Conservation (phyloP, 2,888 invertebrate species). For the Cylloceria caligata region DNA sequence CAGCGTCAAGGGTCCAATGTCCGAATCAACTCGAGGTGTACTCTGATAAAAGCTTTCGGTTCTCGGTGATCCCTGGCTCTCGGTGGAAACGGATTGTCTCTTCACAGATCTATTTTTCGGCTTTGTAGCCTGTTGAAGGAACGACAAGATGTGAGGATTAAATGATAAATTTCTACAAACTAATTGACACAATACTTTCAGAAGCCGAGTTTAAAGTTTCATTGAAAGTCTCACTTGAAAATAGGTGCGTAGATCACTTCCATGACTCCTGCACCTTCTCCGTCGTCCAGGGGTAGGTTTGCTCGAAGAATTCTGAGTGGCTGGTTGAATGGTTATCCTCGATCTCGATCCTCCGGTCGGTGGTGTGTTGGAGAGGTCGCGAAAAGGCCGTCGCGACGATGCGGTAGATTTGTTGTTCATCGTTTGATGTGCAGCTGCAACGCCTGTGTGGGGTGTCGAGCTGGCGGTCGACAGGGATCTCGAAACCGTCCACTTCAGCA, state of each 20-base stretch:
- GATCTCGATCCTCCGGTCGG: slow-evolving; percentile 75
- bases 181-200: background rate
- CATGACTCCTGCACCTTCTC: slow-evolving; percentile 81
- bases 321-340: slow-evolving; percentile 65
- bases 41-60: slow-evolving; percentile 82
- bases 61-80: slow-evolving; percentile 73
- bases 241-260: slow-evolving; percentile 81
- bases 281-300: slow-evolving; percentile 76
- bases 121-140: slow-evolving; percentile 77
- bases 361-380: slow-evolving; percentile 83
- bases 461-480: slow-evolving; percentile 82
- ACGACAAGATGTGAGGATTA: background rate
- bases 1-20: slow-evolving; percentile 81
- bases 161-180: background rate
- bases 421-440: slow-evolving; percentile 68
- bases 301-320: slow-evolving; percentile 63
- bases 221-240: slow-evolving; percentile 78
- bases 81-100: slow-evolving; percentile 79
- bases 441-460: slow-evolving; percentile 81
- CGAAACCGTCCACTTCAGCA: slow-evolving; percentile 84
- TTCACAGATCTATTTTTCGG: slow-evolving; percentile 79
- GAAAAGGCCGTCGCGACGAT: slow-evolving; percentile 80
- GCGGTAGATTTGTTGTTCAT: slow-evolving; percentile 60
- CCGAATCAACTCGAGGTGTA: slow-evolving; percentile 82
- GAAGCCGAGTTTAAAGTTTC: background rate